Base-by-base conservation (phyloP, 2,113 vertebrate species). In the Tauraco erythrolophus region DNA sequence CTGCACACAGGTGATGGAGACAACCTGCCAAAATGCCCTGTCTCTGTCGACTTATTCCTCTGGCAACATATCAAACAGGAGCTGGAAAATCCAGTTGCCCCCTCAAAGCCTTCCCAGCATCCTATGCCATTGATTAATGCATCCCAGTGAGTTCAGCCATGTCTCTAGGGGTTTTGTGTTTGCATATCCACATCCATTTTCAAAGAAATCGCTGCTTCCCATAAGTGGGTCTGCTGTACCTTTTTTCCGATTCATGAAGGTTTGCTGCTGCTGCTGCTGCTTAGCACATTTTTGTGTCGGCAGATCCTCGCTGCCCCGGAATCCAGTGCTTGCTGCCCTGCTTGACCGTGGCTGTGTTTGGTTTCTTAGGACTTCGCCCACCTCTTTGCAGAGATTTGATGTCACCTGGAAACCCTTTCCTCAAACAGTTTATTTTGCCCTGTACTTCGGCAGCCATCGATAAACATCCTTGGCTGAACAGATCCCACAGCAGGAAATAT, bases 1-100 rank as follows among this genome's bases (percentile, higher is more conserved):
- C 0, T 0, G 19, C 3, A 1, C 33, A 19, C 0, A 39, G 37
- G 19, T 3, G 1, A 51, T 5, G n/a, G 21, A 69, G 43, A 69
- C 9, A 45, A 43, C 18, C 33, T 69, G 33, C 17, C 33, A 46
- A 15, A 85, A 88, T 76, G 13, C 22, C 11, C 7, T 51, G 30
- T 66, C 41, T 39, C 31, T 60, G n/a, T 19, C 53, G 57, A 17
- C 22, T 71, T 54, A 37, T 8, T 79, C 19, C 54, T 77, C 62
- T 58, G 54, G 33, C 41, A 64, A 21, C 1, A 5, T 16, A n/a
- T 19, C 28, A 33, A 39, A 45, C 25, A 74, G 31, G 15, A 46
- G 27, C 45, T 68, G 21, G 25, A 15, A 88, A 84, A 76, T 30
- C 54, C 22, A 50, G 9, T 45, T 75, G 37, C 9, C 15, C 17